These are phyloP conservation scores for Anastatus disparis DNA, from an alignment of 1,140 invertebrate species.

Conservation along the genomic window DNA sequence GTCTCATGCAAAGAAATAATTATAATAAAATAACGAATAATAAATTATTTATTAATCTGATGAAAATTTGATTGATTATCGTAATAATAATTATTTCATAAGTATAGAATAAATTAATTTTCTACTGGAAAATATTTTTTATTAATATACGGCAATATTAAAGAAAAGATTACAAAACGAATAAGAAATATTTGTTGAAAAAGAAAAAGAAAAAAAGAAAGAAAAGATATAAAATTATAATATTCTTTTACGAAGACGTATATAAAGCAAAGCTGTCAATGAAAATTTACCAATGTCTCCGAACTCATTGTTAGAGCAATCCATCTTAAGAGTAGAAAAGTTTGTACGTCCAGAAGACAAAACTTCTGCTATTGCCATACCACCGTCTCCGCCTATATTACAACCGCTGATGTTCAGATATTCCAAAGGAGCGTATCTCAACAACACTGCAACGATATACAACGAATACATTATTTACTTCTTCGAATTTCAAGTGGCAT, in stretches of 20 bases:
- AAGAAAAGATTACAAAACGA: neutral
- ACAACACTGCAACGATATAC: conserved; percentile 51
- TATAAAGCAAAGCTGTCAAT: conserved; percentile 1
- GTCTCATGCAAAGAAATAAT: too few species aligned
- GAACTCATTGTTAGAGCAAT: conserved; percentile 58
- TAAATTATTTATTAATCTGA: too few species aligned
- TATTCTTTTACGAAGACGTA: neutral
- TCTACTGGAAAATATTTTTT: too few species aligned
- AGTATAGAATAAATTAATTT: too few species aligned
- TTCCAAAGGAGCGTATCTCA: conserved; percentile 49
- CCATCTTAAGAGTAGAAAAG: conserved; percentile 44
- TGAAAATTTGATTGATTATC: too few species aligned
- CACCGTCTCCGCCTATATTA: conserved; percentile 47
- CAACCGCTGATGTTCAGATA: conserved; percentile 58
- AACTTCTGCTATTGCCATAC: conserved; percentile 50
- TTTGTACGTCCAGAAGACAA: conserved; percentile 46
- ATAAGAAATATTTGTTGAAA: too few species aligned
- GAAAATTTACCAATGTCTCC: conserved; percentile 49
- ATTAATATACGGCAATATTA: too few species aligned
- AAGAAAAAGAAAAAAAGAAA: neutral
- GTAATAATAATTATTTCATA: too few species aligned
- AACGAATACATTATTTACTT: too few species aligned
- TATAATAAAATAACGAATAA: too few species aligned
- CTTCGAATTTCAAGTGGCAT: too few species aligned
- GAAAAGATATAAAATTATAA: neutral